Percentiles rank a stretch among this genome's conserved stretches.
These are phyloP conservation scores for Aphyosemion australe DNA, from an alignment of 2,113 vertebrate species.

Conservation along the genomic window DNA sequence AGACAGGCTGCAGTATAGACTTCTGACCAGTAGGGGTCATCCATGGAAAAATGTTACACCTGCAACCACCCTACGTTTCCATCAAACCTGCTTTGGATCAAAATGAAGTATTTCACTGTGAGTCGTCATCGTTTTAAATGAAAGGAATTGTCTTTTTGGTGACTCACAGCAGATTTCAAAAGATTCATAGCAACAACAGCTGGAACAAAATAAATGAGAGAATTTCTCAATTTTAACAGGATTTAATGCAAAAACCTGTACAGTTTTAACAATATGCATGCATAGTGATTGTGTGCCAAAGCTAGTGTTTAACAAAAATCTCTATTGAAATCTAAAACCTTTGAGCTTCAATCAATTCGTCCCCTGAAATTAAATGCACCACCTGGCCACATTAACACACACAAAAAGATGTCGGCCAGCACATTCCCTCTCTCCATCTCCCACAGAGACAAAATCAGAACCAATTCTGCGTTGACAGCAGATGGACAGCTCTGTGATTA, in stretches of 20 bases:
- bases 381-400: conserved; percentile 1
- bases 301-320: background rate
- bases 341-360: background rate
- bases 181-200: too few species aligned
- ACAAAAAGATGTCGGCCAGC: background rate
- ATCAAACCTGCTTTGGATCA: background rate
- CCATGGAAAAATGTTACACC: conserved; percentile 29
- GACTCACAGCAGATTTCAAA: too few species aligned
- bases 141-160: too few species aligned
- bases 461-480: conserved; percentile 36
- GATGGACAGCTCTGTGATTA: conserved; percentile 63
- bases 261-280: too few species aligned
- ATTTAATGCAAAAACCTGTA: too few species aligned
- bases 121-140: too few species aligned
- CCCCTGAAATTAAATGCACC: conserved; percentile 6
- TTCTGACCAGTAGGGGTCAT: conserved; percentile 66
- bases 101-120: background rate
- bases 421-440: background rate
- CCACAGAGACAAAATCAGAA: conserved; percentile 15
- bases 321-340: conserved; percentile 5
- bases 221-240: too few species aligned
- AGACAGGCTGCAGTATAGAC: conserved; percentile 34
- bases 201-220: too few species aligned
- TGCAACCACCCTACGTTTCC: too few species aligned
- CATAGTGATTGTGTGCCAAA: too few species aligned